Conservation (phyloP, 2,113 vertebrate species). For the Nothocercus julius region DNA sequence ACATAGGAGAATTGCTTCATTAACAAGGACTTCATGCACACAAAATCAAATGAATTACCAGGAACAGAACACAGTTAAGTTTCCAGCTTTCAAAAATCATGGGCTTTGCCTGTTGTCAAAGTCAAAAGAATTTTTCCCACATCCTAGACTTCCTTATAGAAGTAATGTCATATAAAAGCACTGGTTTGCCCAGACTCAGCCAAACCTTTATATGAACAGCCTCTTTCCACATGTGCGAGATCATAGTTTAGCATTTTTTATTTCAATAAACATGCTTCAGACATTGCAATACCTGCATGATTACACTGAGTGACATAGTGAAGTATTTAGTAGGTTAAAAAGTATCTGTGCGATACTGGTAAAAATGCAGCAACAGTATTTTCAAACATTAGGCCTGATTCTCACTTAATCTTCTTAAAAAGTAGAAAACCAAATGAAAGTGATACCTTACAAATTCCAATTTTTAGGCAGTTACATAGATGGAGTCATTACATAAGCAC, state of each 20-base stretch:
- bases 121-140: rapidly evolving
- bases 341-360: neutral
- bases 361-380: neutral
- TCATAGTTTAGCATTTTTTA: neutral
- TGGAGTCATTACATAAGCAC: neutral
- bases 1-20: neutral
- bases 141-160: rapidly evolving
- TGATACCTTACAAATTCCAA: neutral
- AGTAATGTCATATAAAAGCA: neutral
- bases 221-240: neutral
- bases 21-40: neutral
- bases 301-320: rapidly evolving
- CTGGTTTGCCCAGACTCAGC: rapidly evolving
- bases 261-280: neutral
- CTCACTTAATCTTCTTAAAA: neutral
- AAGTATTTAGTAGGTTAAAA: neutral
- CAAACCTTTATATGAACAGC: neutral
- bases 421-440: neutral
- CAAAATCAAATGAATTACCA: neutral
- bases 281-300: neutral
- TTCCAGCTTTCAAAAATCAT: neutral
- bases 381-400: neutral
- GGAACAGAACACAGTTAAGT: neutral
- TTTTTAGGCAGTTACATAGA: neutral
- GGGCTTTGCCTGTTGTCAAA: neutral